These are phyloP conservation scores for Chironex yamaguchii DNA, from an alignment of 30 jellyfish, hydroid and myxozoan species.

Conservation along the genomic window DNA sequence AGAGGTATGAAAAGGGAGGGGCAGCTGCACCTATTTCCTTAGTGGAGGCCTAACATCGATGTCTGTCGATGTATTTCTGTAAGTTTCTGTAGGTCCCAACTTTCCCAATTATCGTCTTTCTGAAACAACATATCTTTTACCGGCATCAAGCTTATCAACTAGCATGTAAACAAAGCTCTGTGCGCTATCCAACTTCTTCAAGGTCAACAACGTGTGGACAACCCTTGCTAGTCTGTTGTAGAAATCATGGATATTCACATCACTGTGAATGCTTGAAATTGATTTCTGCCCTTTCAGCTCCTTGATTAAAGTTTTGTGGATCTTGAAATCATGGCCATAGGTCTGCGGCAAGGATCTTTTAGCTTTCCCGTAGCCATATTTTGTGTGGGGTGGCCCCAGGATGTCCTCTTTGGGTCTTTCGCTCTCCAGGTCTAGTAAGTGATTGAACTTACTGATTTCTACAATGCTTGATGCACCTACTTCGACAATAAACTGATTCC, in stretches of 20 bases:
- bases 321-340: slow-evolving; percentile 54
- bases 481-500: too few species aligned
- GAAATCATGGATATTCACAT: slow-evolving; percentile 38
- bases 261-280: slow-evolving; percentile 21
- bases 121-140: slow-evolving; percentile 19
- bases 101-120: slow-evolving; percentile 49
- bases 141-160: slow-evolving; percentile 62
- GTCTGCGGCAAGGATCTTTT: too few species aligned
- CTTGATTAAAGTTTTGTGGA: slow-evolving; percentile 61
- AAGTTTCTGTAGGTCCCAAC: slow-evolving; percentile 32
- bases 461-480: too few species aligned
- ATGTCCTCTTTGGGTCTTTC: too few species aligned
- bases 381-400: too few species aligned
- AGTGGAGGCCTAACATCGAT: too few species aligned
- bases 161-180: slow-evolving; percentile 44
- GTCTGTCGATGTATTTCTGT: slow-evolving; percentile 37
- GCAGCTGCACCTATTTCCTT: too few species aligned
- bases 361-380: too few species aligned
- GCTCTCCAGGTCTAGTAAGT: too few species aligned
- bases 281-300: slow-evolving; percentile 8
- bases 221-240: slow-evolving; percentile 62
- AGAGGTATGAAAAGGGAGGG: too few species aligned
- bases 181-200: slow-evolving; percentile 59
- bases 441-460: too few species aligned
- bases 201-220: slow-evolving; percentile 52